Conservation (phyloP, 1,140 invertebrate genomes). For the Spodoptera frugiperda region DNA sequence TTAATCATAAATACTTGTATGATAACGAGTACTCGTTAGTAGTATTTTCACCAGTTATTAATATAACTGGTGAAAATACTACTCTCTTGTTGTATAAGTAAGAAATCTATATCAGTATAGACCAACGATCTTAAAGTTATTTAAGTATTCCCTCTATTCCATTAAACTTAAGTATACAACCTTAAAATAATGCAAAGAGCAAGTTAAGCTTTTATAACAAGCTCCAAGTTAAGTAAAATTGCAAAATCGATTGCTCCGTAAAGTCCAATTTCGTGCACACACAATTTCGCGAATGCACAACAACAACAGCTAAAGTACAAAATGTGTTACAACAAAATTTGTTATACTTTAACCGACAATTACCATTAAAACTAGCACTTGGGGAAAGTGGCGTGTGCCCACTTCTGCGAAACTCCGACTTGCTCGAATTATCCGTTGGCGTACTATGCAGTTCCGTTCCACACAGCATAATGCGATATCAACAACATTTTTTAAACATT, state of each 20-base stretch:
- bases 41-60: too few relatives aligned
- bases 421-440: slow-evolving; percentile 15
- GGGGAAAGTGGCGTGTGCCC: slow-evolving; percentile 19
- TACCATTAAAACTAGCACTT: slow-evolving; percentile 35
- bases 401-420: slow-evolving; percentile 27
- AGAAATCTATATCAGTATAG: too few relatives aligned
- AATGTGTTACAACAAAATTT: slow-evolving; percentile 36
- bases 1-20: too few relatives aligned
- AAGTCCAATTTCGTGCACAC: background rate
- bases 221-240: background rate
- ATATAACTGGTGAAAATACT: too few relatives aligned
- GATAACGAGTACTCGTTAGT: too few relatives aligned
- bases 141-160: too few relatives aligned
- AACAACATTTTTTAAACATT: background rate
- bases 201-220: too few relatives aligned
- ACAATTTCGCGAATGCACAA: slow-evolving; percentile 21
- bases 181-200: too few relatives aligned
- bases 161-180: too few relatives aligned
- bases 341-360: slow-evolving; percentile 40
- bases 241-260: background rate
- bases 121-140: too few relatives aligned
- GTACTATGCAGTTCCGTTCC: slow-evolving; percentile 22
- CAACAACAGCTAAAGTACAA: slow-evolving; percentile 18
- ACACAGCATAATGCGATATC: background rate
- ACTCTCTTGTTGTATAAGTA: too few relatives aligned